A percentile compares a stretch with the other conserved stretches of the same genome.
These are phyloP conservation scores for Panthera leo DNA, from an alignment of 2,113 vertebrate species.

Conservation along the genomic window DNA sequence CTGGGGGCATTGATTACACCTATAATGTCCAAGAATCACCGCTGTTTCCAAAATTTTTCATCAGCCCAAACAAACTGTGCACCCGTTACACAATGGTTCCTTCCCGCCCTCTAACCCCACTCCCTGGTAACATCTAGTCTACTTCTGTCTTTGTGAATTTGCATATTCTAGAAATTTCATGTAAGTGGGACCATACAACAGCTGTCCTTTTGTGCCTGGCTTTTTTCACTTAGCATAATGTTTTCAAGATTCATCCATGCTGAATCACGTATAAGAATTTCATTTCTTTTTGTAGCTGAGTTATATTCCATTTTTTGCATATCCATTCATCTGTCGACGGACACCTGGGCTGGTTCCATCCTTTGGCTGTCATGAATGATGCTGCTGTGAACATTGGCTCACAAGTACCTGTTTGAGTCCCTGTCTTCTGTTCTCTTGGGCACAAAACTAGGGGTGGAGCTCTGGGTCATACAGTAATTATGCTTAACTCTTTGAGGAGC, in stretches of 20 bases:
- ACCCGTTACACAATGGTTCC: background rate
- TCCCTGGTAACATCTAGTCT: background rate
- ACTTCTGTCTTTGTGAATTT: background rate
- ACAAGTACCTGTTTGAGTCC: background rate
- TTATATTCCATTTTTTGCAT: background rate
- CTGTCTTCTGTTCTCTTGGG: background rate
- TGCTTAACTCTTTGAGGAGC: background rate
- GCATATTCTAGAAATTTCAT: background rate
- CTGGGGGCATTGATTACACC: background rate
- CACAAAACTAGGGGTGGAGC: background rate
- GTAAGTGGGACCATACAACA: background rate
- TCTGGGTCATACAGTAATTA: background rate
- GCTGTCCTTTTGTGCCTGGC: background rate
- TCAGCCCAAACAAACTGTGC: background rate
- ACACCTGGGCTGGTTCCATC: background rate
- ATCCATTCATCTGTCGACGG: background rate
- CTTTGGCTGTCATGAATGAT: background rate
- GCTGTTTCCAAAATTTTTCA: background rate
- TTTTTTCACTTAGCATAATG: background rate
- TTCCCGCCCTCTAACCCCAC: background rate
- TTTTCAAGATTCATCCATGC: background rate
- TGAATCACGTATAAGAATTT: background rate
- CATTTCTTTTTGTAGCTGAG: background rate
- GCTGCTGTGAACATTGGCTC: background rate
- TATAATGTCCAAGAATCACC: background rate